Percentiles rank a stretch among this genome's conserved stretches.
Evolutionary conservation across 2,113 vertebrate species (phyloP).

Genomic region (Indicator indicator): DNA sequence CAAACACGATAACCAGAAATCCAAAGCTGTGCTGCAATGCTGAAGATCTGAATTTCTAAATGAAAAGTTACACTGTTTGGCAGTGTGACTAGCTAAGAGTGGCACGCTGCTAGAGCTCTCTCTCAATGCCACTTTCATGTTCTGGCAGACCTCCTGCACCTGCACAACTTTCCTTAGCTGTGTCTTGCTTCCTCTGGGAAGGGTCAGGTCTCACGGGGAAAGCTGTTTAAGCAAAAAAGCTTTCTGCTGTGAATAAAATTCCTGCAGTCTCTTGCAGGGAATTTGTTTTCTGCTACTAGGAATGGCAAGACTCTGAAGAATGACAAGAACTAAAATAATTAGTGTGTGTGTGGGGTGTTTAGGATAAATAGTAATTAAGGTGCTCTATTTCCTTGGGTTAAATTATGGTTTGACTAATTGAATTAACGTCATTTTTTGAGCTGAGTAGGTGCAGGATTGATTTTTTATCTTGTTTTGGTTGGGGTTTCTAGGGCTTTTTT

Average conservation of each 20-base stretch:
- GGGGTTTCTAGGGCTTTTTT: too few species aligned
- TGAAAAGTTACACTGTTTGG: not conserved
- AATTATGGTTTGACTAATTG: not conserved
- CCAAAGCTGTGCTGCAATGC: not conserved
- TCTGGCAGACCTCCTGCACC: not conserved
- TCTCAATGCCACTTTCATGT: rapidly evolving
- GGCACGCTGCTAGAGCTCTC: not conserved
- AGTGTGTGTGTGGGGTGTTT: not conserved
- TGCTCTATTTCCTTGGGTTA: not conserved
- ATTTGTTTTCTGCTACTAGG: not conserved
- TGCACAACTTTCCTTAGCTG: not conserved
- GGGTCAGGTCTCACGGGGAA: not conserved
- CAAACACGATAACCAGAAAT: not conserved
- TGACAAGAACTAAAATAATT: not conserved
- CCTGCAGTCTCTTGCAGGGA: not conserved
- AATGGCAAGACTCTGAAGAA: not conserved
- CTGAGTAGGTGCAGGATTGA: not conserved
- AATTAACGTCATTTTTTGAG: not conserved
- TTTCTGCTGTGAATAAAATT: not conserved
- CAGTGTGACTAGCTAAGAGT: not conserved
- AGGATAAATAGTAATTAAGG: not conserved
- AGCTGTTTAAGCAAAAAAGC: not conserved
- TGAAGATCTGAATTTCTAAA: not conserved
- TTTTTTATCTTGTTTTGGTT: not conserved
- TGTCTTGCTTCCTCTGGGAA: not conserved